Evolutionary conservation across 2,113 vertebrate genomes (phyloP).

Genomic region (Actenoides lindsayi): DNA sequence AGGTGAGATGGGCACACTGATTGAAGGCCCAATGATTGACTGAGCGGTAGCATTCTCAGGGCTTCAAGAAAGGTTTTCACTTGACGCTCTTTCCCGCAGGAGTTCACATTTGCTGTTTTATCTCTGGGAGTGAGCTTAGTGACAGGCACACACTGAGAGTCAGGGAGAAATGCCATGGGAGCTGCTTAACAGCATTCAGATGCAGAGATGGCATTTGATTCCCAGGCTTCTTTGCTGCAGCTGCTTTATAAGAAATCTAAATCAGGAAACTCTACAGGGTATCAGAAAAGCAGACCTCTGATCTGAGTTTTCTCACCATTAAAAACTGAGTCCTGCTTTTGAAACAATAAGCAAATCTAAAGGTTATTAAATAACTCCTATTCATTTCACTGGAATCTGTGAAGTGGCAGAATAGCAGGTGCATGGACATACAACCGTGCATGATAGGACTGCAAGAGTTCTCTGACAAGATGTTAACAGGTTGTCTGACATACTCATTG

Average conservation of each 20-base stretch:
- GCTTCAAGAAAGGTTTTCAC: constrained; percentile 65
- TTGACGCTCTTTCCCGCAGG: constrained; percentile 34
- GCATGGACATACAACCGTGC: background rate
- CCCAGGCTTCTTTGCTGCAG: constrained; percentile 41
- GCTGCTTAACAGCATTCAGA: constrained; percentile 68
- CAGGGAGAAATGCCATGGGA: constrained; percentile 74
- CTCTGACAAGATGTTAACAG: background rate
- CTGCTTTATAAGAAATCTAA: constrained; percentile 62
- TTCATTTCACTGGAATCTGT: background rate
- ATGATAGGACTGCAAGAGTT: background rate
- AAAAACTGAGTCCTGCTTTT: constrained; percentile 23
- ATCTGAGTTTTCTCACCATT: background rate
- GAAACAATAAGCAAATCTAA: constrained; percentile 49
- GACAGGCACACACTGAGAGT: constrained; percentile 68
- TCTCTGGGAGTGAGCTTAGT: constrained; percentile 71
- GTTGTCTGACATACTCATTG: background rate
- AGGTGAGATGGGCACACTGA: background rate
- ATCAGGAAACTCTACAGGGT: constrained; percentile 42
- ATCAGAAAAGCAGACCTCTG: constrained; percentile 37
- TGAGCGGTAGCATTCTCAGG: constrained; percentile 35
- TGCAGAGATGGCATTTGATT: constrained; percentile 76
- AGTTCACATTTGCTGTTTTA: constrained; percentile 76
- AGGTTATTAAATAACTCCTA: constrained; percentile 27
- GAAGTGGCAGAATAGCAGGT: background rate
- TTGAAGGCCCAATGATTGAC: constrained; percentile 20